A percentile compares a stretch with the other conserved stretches of the same genome.
Conservation (phyloP, 1,140 invertebrate species). For the Ruditapes philippinarum region DNA sequence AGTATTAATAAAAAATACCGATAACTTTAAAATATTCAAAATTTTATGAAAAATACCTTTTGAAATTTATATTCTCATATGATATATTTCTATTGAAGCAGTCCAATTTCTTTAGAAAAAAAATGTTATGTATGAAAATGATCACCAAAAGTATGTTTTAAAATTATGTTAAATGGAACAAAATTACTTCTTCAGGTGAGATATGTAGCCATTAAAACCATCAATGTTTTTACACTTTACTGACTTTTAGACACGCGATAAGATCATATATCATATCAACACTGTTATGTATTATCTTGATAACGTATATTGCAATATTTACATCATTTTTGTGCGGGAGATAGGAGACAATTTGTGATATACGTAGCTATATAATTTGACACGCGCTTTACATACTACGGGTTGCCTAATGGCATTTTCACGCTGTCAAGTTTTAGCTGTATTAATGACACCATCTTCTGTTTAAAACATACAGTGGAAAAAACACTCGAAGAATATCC, state of each 20-base stretch:
- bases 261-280: neutral
- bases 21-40: no score
- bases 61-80: no score
- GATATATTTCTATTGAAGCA: no score
- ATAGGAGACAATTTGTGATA: neutral
- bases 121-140: neutral
- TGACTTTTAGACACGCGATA: neutral
- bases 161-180: neutral
- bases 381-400: neutral
- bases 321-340: neutral
- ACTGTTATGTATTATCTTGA: neutral
- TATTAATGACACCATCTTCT: neutral
- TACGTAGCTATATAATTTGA: neutral
- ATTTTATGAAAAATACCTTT: no score
- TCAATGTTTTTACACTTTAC: conserved; percentile 3
- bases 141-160: neutral
- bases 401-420: neutral
- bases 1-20: no score
- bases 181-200: neutral
- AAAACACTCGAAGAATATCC: no score
- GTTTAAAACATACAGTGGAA: no score
- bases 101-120: no score
- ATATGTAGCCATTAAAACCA: conserved; percentile 1
- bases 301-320: neutral
- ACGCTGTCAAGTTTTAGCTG: neutral